Base-by-base conservation (phyloP, 1,140 invertebrate genomes). In the Rhyacophila brunnea region DNA sequence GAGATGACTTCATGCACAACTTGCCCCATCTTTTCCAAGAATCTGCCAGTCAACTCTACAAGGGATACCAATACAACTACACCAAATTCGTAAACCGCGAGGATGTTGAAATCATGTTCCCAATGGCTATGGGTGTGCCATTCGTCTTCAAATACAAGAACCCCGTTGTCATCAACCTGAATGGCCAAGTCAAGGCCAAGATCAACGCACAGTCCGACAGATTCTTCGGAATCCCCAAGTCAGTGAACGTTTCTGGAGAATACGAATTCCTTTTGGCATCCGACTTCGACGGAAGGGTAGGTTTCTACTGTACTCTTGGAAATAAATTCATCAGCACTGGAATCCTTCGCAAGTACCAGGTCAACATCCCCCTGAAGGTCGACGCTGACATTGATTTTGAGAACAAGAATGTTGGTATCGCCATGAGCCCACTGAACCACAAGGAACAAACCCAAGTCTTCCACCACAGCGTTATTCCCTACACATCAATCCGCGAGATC, bases 41-140 rank as follows among this genome's bases (percentile, higher is more conserved):
- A 13, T 66, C 69, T 35, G 32, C 68, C 4, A 6, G 67, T 19
- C 49, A 67, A 2, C 56, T 83, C 0, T 68, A 63, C 13, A 63
- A 80, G 1, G 83, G 81, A 7, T 62, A 74, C 6, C 63, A 74
- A 43, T 71, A 79, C 38, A 78, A 83, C 64, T 79, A 80, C 68
- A 85, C 76, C 20, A 83, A 82, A 62, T 64, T 86, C 2, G 65
- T 71, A 9, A 81, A 80, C 53, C 67, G 74, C n/a, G 75, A 79
- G 28, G 73, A 80, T 47, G 66, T 83, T 1, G 78, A 78, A 0
- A 65, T 87, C 1, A 80, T 80, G 67, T 84, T 87, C 74, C 85
- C 87, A 1, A 79, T 83, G 6, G 82, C 81, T 55, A 81, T 76
- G 48, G 87, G 87, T 70, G 71, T 88, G 49, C 86, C 85, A n/a